Conservation (phyloP, 1,140 invertebrate species). For the Harpegnathos saltator region DNA sequence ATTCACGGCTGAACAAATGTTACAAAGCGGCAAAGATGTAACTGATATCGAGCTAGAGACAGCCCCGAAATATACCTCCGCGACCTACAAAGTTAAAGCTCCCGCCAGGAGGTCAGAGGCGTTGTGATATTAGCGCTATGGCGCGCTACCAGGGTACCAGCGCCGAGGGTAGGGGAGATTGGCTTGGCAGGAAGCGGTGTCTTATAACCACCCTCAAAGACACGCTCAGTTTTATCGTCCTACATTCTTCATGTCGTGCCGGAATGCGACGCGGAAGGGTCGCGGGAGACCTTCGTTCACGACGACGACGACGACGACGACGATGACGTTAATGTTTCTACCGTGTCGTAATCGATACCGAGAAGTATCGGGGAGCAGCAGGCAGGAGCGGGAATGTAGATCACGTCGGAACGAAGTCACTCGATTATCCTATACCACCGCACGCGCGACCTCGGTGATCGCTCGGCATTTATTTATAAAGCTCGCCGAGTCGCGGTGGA, state of each 20-base stretch:
- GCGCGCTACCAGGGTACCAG: too few relatives aligned
- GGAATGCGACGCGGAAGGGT: background rate
- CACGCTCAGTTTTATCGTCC: background rate
- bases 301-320: background rate
- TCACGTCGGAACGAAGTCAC: too few relatives aligned
- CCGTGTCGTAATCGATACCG: too few relatives aligned
- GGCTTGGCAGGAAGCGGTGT: too few relatives aligned
- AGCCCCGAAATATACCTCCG: conserved; percentile 6
- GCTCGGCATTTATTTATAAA: too few relatives aligned
- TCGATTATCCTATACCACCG: too few relatives aligned
- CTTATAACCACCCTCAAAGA: background rate
- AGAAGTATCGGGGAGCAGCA: too few relatives aligned
- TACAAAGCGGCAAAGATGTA: conserved; percentile 47
- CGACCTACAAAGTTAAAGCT: conserved; percentile 35
- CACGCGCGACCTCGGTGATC: too few relatives aligned
- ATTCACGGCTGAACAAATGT: conserved; percentile 42
- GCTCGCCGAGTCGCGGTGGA: too few relatives aligned
- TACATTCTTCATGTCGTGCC: background rate
- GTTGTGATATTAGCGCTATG: background rate
- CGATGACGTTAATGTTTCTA: background rate
- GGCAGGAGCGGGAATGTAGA: too few relatives aligned
- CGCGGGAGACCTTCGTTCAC: background rate
- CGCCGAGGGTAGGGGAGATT: too few relatives aligned
- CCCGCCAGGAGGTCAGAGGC: conserved; percentile 12
- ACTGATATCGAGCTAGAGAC: conserved; percentile 23